A percentile compares a stretch with the other conserved stretches of the same genome.
Conservation (phyloP, 2,797 vertebrate species). For the Pseudochromis fuscus region DNA sequence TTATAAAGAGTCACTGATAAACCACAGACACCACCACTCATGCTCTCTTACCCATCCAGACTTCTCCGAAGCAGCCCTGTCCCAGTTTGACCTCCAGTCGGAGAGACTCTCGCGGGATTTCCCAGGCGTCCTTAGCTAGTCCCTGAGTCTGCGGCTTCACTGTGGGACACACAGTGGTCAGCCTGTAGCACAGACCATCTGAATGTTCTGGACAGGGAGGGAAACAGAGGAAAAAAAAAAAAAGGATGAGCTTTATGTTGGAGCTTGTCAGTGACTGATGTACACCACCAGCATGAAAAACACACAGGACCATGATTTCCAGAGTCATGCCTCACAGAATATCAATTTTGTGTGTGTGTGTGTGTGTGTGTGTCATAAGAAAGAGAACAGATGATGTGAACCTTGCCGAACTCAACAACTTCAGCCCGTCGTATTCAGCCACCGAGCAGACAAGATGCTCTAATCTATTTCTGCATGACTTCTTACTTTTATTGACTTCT, state of each 20-base stretch:
- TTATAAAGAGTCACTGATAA: neutral
- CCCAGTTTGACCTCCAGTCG: slow-evolving; percentile 96
- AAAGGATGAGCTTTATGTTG: neutral
- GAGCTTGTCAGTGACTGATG: neutral
- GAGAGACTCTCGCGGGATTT: slow-evolving; percentile 96
- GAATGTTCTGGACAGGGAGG: slow-evolving; percentile 89
- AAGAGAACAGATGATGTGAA: slow-evolving; percentile 10
- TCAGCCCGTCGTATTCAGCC: slow-evolving; percentile 1
- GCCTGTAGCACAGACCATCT: slow-evolving; percentile 95
- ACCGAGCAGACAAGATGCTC: slow-evolving; percentile 5
- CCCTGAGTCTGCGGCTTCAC: slow-evolving; percentile 99
- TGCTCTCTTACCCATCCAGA: slow-evolving; percentile 95
- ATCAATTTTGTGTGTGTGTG: too few relatives aligned
- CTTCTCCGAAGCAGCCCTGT: slow-evolving; percentile 98
- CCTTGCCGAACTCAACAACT: slow-evolving; percentile 1
- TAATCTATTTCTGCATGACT: neutral
- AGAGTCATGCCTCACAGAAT: neutral
- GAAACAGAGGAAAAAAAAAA: neutral
- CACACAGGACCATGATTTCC: neutral
- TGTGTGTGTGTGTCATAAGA: too few relatives aligned
- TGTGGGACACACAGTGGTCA: slow-evolving; percentile 95
- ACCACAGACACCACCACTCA: neutral
- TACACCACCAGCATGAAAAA: neutral
- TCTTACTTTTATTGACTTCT: slow-evolving; percentile 6
- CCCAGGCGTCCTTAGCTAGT: slow-evolving; percentile 97